phyloP scores from a whole-genome alignment of 2,888 invertebrate genomes.

The Erebia ligea region DNA sequence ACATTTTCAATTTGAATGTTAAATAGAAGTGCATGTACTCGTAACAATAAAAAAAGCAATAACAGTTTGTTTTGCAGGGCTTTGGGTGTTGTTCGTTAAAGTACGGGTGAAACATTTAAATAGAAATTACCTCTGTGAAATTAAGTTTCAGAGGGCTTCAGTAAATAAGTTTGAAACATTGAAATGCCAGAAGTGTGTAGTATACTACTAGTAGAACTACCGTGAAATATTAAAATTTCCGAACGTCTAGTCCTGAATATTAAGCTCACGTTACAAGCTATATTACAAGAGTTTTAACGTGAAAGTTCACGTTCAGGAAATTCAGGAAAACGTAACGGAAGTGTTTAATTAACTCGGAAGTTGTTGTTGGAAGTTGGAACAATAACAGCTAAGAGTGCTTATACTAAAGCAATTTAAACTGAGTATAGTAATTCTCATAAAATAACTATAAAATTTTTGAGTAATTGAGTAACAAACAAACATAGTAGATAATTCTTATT shows the following conservation, averaged over 20 bases:
- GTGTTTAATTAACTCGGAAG: too few species aligned
- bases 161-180: conserved; percentile 14
- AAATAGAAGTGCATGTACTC: background rate
- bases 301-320: too few species aligned
- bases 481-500: too few species aligned
- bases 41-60: conserved; percentile 9
- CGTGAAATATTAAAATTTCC: conserved; percentile 12
- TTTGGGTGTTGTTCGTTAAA: background rate
- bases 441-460: too few species aligned
- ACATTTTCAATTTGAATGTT: conserved; percentile 2
- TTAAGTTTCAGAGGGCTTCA: background rate
- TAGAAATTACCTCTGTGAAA: conserved; percentile 7
- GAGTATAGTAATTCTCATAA: too few species aligned
- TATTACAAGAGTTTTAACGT: too few species aligned
- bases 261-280: too few species aligned
- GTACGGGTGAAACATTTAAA: conserved; percentile 12
- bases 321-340: too few species aligned
- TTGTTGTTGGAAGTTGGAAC: too few species aligned
- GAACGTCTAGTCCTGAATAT: background rate
- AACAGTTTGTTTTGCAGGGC: background rate
- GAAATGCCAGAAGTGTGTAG: background rate
- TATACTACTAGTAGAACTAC: background rate
- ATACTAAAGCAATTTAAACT: too few species aligned
- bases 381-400: too few species aligned
- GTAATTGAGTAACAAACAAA: too few species aligned